A percentile compares a stretch with the other conserved stretches of the same genome.
Evolutionary conservation across 37 sponge, comb jelly and placozoan genomes (phyloP).

Genomic region (Lycopodina hypogea): DNA sequence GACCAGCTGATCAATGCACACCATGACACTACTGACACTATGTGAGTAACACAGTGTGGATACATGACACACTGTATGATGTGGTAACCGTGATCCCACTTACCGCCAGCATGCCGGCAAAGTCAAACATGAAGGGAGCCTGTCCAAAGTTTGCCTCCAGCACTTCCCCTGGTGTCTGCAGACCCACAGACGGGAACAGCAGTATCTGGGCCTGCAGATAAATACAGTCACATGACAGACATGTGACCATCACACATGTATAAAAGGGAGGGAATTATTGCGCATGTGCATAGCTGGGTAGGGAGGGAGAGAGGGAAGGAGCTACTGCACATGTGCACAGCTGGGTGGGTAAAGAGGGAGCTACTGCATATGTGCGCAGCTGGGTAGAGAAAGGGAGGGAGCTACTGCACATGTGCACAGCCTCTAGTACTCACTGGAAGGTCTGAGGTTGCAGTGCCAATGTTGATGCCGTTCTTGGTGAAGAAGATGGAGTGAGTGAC

Average conservation of each 20-base stretch:
- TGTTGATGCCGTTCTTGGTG: slow-evolving; percentile 95
- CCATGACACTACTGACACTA: no score
- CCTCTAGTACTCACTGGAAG: slow-evolving; percentile 60
- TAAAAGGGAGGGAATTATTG: background rate
- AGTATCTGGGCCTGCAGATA: slow-evolving; percentile 38
- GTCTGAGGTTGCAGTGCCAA: slow-evolving; percentile 72
- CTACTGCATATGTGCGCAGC: background rate
- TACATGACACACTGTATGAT: no score
- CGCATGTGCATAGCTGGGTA: background rate
- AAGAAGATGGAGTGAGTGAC: slow-evolving; percentile 90
- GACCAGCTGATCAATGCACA: background rate
- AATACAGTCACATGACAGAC: background rate
- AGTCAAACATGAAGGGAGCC: slow-evolving; percentile 82
- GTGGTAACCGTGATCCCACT: no score
- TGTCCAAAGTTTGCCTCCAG: slow-evolving; percentile 96
- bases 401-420: slow-evolving; percentile 13
- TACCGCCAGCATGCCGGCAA: slow-evolving; percentile 76
- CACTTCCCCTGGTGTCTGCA: slow-evolving; percentile 95
- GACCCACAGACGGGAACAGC: slow-evolving; percentile 91
- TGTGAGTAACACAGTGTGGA: background rate
- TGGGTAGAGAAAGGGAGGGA: background rate
- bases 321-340: slow-evolving; percentile 13
- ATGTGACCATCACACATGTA: background rate
- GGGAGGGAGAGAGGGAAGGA: slow-evolving; percentile 22
- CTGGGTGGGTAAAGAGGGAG: slow-evolving; percentile 10